Evolutionary conservation across 1,140 invertebrate genomes (phyloP).

Genomic region (Nebria ingens): DNA sequence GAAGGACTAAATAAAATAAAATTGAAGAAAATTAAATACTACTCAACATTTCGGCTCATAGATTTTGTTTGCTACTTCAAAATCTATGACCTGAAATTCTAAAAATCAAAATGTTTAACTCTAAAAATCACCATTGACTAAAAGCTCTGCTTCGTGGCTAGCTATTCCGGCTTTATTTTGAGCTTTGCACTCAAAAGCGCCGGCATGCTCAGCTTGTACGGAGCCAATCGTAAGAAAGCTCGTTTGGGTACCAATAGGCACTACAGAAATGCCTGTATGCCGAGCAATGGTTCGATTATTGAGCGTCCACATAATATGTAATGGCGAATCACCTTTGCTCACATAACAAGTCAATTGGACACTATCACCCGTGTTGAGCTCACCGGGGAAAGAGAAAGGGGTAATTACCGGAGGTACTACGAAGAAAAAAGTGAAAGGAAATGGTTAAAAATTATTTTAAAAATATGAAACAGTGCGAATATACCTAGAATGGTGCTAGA

Average conservation of each 20-base stretch:
- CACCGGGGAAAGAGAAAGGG: conserved; percentile 52
- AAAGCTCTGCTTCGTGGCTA: conserved; percentile 53
- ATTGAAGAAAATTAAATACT: too few relatives aligned
- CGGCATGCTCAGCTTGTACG: conserved; percentile 53
- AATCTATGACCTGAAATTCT: too few relatives aligned
- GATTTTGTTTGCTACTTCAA: too few relatives aligned
- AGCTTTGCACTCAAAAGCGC: conserved; percentile 60
- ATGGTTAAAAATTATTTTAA: background rate
- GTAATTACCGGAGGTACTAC: conserved; percentile 62
- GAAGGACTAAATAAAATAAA: too few relatives aligned
- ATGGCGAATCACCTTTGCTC: conserved; percentile 43
- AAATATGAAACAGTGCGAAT: background rate
- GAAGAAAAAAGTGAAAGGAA: conserved; percentile 16
- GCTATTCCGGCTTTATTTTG: conserved; percentile 44
- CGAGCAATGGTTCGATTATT: conserved; percentile 39
- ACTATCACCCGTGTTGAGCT: conserved; percentile 53
- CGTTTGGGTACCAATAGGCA: conserved; percentile 48
- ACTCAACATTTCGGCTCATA: too few relatives aligned
- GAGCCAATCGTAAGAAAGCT: conserved; percentile 59
- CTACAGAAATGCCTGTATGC: conserved; percentile 39
- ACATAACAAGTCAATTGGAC: conserved; percentile 43
- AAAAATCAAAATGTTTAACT: too few relatives aligned
- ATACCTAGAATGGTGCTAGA: too few relatives aligned
- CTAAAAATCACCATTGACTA: conserved; percentile 77
- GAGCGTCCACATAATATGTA: conserved; percentile 26